Evolutionary conservation across 2,113 vertebrate species (phyloP), one percentile per base, ranked within the genome.

Genomic region (Rhea americana): DNA sequence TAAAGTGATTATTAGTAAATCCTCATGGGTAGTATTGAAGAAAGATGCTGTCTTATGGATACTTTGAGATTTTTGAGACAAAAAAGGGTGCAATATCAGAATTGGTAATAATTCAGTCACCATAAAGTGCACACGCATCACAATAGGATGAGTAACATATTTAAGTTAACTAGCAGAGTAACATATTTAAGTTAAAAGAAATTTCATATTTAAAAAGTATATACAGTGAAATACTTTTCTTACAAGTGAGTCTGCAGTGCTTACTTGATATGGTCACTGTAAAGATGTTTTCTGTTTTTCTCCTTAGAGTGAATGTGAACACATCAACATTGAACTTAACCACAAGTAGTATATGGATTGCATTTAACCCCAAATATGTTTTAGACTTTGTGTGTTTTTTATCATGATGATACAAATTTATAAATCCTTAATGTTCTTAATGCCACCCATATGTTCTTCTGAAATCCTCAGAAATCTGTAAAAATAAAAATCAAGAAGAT

Each of bases 381-480:
- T 97, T 11, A 51, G 79, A 85, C 43, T 91, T 72, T 1, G 0
- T 91, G 39, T 89, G 55, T 78, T 89, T 89, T 90, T 78, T 89
- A 75, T 93, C 73, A 82, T 32, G 65, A 82, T 85, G 26, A 91
- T 93, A 90, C 8, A 30, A 80, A 94, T 95, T 82, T 92, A 85
- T 96, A 95, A 97, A 95, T 93, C 91, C 75, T 92, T 94, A 90
- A 93, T 92, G 59, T 78, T 79, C 70, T 77, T 97, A 95, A 96
- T 93, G 50, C 80, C 30, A 76, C 67, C 92, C 97, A 92, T 96
- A 95, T 94, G 95, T 71, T 90, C 13, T 86, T 61, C 81, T 91
- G 67, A 97, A 96, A 96, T 97, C 94, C 93, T 89, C 74, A 80
- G 87, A 87, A 96, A 97, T 96, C 87, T 97, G 93, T 91, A 95